Percentiles rank a stretch among this genome's conserved stretches.
Conservation (phyloP, 2,113 vertebrate species). For the Pelecanus crispus region DNA sequence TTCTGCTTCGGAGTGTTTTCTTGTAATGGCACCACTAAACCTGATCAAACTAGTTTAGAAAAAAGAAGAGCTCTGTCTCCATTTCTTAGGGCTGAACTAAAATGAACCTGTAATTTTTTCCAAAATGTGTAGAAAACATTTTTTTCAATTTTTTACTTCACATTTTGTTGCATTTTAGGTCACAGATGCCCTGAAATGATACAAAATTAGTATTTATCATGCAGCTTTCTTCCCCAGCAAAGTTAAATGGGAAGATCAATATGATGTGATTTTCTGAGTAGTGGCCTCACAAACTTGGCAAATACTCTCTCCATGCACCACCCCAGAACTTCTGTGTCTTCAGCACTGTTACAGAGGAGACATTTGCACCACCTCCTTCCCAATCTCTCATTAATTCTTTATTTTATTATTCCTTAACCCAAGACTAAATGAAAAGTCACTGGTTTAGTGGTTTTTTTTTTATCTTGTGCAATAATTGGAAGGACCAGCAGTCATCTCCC, state of each 20-base stretch:
- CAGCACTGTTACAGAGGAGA: not conserved
- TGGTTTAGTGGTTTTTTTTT: not conserved
- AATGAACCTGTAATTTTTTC: not conserved
- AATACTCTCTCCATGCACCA: not conserved
- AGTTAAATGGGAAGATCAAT: not conserved
- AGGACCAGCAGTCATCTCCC: not conserved
- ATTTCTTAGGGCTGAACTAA: not conserved
- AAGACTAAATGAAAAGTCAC: not conserved
- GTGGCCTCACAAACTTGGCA: not conserved
- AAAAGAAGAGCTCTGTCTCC: not conserved
- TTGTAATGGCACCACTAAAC: not conserved
- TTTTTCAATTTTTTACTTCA: not conserved
- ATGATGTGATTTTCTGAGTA: not conserved
- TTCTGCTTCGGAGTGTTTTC: not conserved
- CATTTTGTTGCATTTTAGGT: not conserved
- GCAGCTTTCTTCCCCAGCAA: not conserved
- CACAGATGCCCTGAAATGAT: not conserved
- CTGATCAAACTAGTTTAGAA: not conserved
- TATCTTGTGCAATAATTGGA: not conserved
- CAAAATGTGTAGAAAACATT: not conserved
- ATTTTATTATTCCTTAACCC: not conserved
- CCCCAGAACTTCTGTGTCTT: not conserved
- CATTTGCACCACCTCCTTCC: not conserved
- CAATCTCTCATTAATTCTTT: not conserved
- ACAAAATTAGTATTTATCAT: not conserved